phyloP scores from a whole-genome alignment of 2,888 invertebrate species.

The Melieria picta region DNA sequence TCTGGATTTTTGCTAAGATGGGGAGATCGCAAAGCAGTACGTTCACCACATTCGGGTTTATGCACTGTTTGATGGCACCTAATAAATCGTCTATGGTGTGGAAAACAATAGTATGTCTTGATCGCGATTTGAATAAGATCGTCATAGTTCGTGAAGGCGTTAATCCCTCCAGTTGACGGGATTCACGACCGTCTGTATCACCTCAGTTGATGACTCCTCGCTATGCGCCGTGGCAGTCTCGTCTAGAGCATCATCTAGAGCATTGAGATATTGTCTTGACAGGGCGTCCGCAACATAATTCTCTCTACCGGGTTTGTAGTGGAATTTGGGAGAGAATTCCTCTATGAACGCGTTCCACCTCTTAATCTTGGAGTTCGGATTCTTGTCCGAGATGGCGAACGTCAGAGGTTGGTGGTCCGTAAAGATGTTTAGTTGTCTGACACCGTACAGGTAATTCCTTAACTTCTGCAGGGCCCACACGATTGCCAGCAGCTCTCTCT shows the following conservation, averaged over 20 bases:
- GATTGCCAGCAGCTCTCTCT: constrained; percentile 1
- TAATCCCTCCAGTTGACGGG: constrained; percentile 40
- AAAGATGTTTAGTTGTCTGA: constrained; percentile 2
- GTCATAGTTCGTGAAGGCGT: constrained; percentile 9
- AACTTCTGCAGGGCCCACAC: background rate
- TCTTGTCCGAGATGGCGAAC: constrained; percentile 6
- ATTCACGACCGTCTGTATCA: constrained; percentile 41
- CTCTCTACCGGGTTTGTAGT: constrained; percentile 21
- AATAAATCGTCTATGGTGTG: constrained; percentile 17
- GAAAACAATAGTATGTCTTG: constrained; percentile 32
- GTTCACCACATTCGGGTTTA: constrained; percentile 35
- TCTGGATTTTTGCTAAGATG: constrained; percentile 31
- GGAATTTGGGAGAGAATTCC: background rate
- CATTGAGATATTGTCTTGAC: constrained; percentile 9
- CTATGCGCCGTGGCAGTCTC: constrained; percentile 23
- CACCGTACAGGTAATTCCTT: constrained; percentile 7
- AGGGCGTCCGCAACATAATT: constrained; percentile 29
- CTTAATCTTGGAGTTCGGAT: background rate
- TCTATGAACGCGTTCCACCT: too few species aligned
- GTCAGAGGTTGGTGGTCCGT: constrained; percentile 9
- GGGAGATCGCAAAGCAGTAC: constrained; percentile 31
- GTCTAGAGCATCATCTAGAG: background rate
- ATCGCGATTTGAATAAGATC: constrained; percentile 37
- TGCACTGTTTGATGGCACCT: constrained; percentile 14
- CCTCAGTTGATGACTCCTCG: constrained; percentile 37